These are phyloP conservation scores for Tryphoninae sp. DNA, from an alignment of 2,888 invertebrate species.

Conservation along the genomic window DNA sequence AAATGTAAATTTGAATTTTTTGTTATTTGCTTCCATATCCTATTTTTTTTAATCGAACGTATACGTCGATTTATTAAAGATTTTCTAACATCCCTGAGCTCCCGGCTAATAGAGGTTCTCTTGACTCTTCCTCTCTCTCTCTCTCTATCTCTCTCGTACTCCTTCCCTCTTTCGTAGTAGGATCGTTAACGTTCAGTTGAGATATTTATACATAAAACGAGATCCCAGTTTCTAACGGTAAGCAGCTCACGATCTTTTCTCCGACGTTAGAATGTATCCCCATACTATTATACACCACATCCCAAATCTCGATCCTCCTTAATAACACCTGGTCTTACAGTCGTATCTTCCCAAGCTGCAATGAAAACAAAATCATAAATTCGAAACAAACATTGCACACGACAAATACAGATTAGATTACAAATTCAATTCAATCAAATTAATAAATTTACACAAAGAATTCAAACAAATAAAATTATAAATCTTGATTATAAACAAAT, in stretches of 20 bases:
- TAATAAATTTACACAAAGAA: not conserved
- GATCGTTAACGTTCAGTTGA: conserved; percentile 48
- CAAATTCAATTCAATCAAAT: not conserved
- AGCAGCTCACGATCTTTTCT: conserved; percentile 40
- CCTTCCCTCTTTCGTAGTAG: conserved; percentile 9
- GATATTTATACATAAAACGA: conserved; percentile 34
- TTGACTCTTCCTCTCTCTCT: not conserved
- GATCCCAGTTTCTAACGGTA: conserved; percentile 55
- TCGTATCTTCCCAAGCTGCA: not conserved
- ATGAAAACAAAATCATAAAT: not conserved
- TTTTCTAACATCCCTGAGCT: conserved; percentile 23
- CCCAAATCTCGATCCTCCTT: not conserved
- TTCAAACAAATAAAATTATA: not conserved
- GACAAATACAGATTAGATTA: not conserved
- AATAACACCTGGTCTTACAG: not conserved
- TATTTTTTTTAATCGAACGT: conserved; percentile 5
- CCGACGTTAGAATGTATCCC: not conserved
- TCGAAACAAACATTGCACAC: not conserved
- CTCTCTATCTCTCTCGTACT: not conserved
- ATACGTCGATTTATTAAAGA: conserved; percentile 10
- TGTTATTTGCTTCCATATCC: not conserved
- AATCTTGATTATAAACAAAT: not conserved
- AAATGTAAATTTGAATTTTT: too few species aligned
- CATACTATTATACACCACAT: not conserved
- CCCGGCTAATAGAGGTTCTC: not conserved